Evolutionary conservation across 1,140 invertebrate genomes (phyloP), one percentile per base, ranked within the genome.

Genomic region (Phortica variegata): DNA sequence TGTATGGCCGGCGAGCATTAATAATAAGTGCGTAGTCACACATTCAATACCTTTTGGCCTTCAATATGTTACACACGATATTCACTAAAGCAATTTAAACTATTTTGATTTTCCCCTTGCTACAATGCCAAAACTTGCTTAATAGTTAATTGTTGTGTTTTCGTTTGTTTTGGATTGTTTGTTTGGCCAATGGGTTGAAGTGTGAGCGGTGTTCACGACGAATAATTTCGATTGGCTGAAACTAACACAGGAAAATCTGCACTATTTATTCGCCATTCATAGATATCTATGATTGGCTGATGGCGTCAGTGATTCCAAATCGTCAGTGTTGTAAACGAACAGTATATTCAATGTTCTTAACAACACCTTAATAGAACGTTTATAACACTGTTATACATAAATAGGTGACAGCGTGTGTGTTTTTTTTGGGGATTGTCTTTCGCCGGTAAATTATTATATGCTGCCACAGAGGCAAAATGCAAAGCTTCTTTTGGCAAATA

Each of bases 1-100:
- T 29, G n/a, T 54, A 29, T 55, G 31, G 49, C 40, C 48, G 16
- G 23, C n/a, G n/a, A n/a, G 23, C 23, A 26, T 5, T 26, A 26
- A 26, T 26, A 26, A 10, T 6, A 26, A 26, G 23, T 26, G 5
- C 10, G 23, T 10, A 26, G 10, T 26, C 23, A 37, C 17, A 15
- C 13, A 15, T 37, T 6, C 5, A 13, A 18, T 37, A 6, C 13
- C 5, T 26, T 26, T 26, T 10, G 10, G 10, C 23, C 23, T 26
- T 26, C 5, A 26, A 26, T 6, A 26, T 26, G 23, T 26, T 26
- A n/a, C n/a, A n/a, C n/a, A n/a, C n/a, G n/a, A n/a, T n/a, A n/a
- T n/a, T n/a, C n/a, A n/a, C n/a, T n/a, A n/a, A n/a, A n/a, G n/a
- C n/a, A n/a, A n/a, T n/a, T n/a, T n/a, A n/a, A n/a, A n/a, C n/a